Conservation (phyloP, 2,113 vertebrate genomes). For the Vanacampus margaritifer region DNA sequence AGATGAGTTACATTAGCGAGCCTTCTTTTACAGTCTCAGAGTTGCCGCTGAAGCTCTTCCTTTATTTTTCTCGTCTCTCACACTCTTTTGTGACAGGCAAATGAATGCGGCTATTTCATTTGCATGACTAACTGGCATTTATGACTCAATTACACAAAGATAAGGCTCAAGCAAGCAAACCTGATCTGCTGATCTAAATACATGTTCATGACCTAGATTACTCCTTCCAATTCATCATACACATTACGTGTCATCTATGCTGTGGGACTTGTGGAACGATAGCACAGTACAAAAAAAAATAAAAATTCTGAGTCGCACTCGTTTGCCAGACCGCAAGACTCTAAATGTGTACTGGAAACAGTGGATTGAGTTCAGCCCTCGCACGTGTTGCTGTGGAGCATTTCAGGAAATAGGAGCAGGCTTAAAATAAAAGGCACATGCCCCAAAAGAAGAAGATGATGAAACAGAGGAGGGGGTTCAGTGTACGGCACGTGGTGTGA, state of each 20-base stretch:
- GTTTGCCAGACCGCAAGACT: slow-evolving; percentile 25
- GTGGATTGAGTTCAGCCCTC: slow-evolving; percentile 40
- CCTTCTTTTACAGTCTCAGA: slow-evolving; percentile 23
- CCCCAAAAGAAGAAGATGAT: slow-evolving; percentile 40
- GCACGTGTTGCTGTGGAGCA: slow-evolving; percentile 45
- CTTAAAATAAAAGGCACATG: slow-evolving; percentile 37
- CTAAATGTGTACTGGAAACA: slow-evolving; percentile 56
- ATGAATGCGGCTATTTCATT: neutral
- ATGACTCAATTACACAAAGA: slow-evolving; percentile 4
- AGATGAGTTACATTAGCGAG: slow-evolving; percentile 28
- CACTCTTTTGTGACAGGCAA: neutral
- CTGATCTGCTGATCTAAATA: neutral
- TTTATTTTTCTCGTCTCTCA: slow-evolving; percentile 4
- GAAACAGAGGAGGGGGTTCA: slow-evolving; percentile 46
- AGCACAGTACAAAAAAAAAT: slow-evolving; percentile 35
- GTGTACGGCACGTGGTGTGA: slow-evolving; percentile 38
- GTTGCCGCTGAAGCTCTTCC: neutral
- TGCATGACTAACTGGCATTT: neutral
- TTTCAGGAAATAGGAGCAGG: slow-evolving; percentile 53
- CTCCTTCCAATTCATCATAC: slow-evolving; percentile 29
- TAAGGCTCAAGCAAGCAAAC: neutral
- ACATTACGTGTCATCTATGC: slow-evolving; percentile 47
- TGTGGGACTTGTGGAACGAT: slow-evolving; percentile 61
- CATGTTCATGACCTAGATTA: slow-evolving; percentile 42
- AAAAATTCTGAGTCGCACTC: slow-evolving; percentile 32